Conservation (phyloP, 2,113 vertebrate genomes). For the Sterna hirundo region DNA sequence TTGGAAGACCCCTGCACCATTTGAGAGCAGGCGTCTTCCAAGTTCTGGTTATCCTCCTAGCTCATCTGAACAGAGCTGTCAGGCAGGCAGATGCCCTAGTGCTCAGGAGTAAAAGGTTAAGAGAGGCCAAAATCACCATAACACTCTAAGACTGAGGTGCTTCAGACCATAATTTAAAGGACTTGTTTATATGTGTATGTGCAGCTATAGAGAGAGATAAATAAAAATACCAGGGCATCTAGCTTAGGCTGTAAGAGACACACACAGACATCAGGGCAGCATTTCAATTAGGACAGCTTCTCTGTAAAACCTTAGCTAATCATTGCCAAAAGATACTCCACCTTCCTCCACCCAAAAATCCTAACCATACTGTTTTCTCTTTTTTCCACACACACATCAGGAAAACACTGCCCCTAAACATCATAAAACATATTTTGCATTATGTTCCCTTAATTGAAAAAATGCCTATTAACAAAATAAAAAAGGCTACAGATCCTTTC, state of each 20-base stretch:
- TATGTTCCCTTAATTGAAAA: background rate
- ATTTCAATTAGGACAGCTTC: background rate
- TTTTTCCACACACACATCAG: background rate
- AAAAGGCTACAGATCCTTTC: background rate
- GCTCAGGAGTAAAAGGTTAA: background rate
- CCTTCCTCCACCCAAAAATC: background rate
- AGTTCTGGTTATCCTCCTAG: background rate
- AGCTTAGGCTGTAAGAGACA: background rate
- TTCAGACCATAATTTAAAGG: background rate
- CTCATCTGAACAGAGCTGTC: background rate
- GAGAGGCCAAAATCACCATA: background rate
- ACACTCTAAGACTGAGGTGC: background rate
- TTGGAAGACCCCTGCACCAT: background rate
- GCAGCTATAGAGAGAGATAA: background rate
- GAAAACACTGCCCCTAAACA: background rate
- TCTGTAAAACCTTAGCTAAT: background rate
- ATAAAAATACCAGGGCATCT: background rate
- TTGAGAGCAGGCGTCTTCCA: background rate
- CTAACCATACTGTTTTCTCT: background rate
- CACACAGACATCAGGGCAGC: background rate
- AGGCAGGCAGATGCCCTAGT: background rate
- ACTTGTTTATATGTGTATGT: background rate
- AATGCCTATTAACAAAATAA: background rate
- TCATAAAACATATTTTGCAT: background rate
- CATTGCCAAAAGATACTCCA: background rate